Base-by-base conservation (phyloP, 2,113 vertebrate genomes). In the Chunga burmeisteri region DNA sequence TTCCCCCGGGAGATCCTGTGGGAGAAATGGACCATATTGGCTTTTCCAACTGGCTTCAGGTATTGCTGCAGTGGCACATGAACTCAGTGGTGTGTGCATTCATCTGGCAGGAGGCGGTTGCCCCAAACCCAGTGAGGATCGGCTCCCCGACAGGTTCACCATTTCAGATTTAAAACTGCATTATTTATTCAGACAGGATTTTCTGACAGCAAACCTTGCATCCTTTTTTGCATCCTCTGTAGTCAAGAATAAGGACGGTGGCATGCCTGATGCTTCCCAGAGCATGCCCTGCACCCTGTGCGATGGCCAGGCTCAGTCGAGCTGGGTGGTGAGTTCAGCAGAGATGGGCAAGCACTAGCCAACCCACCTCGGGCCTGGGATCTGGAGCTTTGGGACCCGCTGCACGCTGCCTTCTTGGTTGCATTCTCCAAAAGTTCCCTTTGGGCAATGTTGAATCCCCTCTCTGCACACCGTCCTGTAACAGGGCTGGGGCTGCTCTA, bases 161-260 rank as follows among this genome's bases (percentile, higher is more conserved):
- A 44, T 75, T 78, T 91, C 65, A 74, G 75, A 93, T 81, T 74
- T 65, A 94, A 89, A 88, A n/a, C 11, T 25, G 32, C n/a, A 19
- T 81, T 91, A 88, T 86, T 96, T 86, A 84, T 72, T 92, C 83
- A 80, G 81, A 72, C 66, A 70, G 59, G 50, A 70, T 83, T 88
- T 93, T 78, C 71, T 94, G 63, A 62, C 74, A 82, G 79, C 49
- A 88, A 86, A 65, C n/a, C 26, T 42, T 6, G 0, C 34, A 36
- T 86, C 52, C n/a, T 65, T 50, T 85, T 79, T 59, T 68, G 61
- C 44, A 81, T 80, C 21, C 49, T 88, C 46, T 0, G 1, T n/a
- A 66, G 53, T 66, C 29, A 78, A 47, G 68, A 86, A 30, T 34
- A 70, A 94, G 52, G 38, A 40, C 0, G 7, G 27, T 46, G 36